Conservation (phyloP, 1,140 invertebrate species). For the Aphis gossypii region DNA sequence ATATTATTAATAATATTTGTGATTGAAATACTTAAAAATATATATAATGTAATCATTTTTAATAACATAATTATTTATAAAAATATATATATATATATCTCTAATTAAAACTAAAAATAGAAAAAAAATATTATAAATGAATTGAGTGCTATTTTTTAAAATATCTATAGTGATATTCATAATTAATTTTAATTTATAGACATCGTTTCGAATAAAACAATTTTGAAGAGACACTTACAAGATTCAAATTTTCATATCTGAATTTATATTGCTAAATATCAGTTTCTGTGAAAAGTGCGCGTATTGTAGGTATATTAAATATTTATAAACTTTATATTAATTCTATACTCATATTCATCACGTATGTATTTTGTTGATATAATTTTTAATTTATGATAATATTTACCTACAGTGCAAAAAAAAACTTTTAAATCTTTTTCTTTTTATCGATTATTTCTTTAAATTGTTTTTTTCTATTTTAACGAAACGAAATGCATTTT, state of each 20-base stretch:
- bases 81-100: too few relatives aligned
- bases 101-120: too few relatives aligned
- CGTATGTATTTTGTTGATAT: not conserved
- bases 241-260: not conserved
- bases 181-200: not conserved
- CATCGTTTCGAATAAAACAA: not conserved
- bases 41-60: too few relatives aligned
- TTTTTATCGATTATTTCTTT: not conserved
- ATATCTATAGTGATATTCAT: not conserved
- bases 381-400: not conserved
- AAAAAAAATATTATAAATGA: too few relatives aligned
- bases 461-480: not conserved
- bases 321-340: not conserved
- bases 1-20: too few relatives aligned
- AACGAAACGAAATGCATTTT: not conserved
- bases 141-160: too few relatives aligned
- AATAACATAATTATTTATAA: too few relatives aligned
- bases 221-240: not conserved
- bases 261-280: not conserved
- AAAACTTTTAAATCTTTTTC: not conserved
- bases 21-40: too few relatives aligned
- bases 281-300: not conserved
- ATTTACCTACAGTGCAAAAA: not conserved
- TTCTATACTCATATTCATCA: not conserved
- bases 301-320: not conserved